A percentile compares a stretch with the other conserved stretches of the same genome.
These are phyloP conservation scores for Papilio xuthus DNA, from an alignment of 1,140 invertebrate genomes.

Conservation along the genomic window DNA sequence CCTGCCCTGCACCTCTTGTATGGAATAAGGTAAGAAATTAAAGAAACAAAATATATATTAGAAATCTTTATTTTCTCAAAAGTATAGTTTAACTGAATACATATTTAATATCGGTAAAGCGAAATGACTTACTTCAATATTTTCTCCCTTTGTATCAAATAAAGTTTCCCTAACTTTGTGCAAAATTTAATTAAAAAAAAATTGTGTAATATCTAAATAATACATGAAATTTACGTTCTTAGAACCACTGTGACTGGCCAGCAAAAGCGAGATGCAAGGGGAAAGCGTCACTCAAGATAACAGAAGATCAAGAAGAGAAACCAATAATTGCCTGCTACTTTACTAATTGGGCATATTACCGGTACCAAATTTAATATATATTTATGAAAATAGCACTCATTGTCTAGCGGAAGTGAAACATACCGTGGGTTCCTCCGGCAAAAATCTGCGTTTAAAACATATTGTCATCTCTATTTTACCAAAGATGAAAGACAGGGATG, in stretches of 20 bases:
- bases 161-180: too few species aligned
- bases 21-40: slow-evolving; percentile 85
- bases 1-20: slow-evolving; percentile 86
- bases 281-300: slow-evolving; percentile 61
- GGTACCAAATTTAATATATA: slow-evolving; percentile 61
- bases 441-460: too few species aligned
- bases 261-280: slow-evolving; percentile 85
- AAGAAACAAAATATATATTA: not conserved
- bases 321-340: slow-evolving; percentile 88
- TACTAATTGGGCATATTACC: slow-evolving; percentile 89
- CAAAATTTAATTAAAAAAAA: too few species aligned
- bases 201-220: not conserved
- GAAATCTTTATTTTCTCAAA: too few species aligned
- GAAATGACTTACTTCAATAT: too few species aligned
- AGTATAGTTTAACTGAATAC: too few species aligned
- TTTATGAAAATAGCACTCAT: not conserved
- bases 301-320: slow-evolving; percentile 55
- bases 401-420: too few species aligned
- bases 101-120: too few species aligned
- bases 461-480: too few species aligned
- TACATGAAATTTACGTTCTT: slow-evolving; percentile 42
- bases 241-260: slow-evolving; percentile 90
- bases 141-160: too few species aligned
- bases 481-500: too few species aligned
- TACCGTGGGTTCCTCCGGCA: too few species aligned